These are phyloP conservation scores for Pyrrhia umbra DNA, from an alignment of 2,888 invertebrate species.

Conservation along the genomic window DNA sequence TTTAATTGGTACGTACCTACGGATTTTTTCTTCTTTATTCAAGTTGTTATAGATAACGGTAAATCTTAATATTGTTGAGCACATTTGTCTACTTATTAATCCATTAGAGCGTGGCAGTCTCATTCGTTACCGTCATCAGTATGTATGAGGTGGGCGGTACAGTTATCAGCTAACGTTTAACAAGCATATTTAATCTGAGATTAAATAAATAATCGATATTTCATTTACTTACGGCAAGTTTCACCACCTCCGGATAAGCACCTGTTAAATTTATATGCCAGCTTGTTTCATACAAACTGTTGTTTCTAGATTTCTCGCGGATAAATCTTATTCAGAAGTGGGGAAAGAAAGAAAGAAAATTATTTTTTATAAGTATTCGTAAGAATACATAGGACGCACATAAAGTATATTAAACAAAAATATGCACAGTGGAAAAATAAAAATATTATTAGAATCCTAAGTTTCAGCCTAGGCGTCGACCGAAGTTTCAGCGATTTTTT, in stretches of 20 bases:
- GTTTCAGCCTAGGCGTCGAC: too few species aligned
- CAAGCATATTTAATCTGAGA: not conserved
- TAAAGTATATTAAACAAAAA: too few species aligned
- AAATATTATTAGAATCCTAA: too few species aligned
- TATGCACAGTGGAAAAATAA: too few species aligned
- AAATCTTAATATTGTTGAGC: constrained; percentile 8
- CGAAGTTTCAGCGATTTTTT: too few species aligned
- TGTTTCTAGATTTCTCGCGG: not conserved
- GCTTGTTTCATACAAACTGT: not conserved
- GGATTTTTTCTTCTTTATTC: constrained; percentile 7
- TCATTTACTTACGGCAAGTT: not conserved
- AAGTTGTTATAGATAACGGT: constrained; percentile 38
- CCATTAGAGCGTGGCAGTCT: constrained; percentile 45
- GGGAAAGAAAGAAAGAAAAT: not conserved
- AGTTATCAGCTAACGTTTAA: constrained; percentile 28
- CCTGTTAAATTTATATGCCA: not conserved
- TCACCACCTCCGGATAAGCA: constrained; percentile 1
- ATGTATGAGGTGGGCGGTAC: constrained; percentile 24
- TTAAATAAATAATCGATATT: constrained; percentile 17
- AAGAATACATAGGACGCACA: too few species aligned
- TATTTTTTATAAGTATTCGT: too few species aligned
- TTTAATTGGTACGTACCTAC: not conserved
- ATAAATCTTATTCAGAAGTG: not conserved
- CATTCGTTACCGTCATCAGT: constrained; percentile 40
- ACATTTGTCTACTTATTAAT: constrained; percentile 53